Conservation (phyloP, 2,797 vertebrate genomes). For the Acanthornis magna region DNA sequence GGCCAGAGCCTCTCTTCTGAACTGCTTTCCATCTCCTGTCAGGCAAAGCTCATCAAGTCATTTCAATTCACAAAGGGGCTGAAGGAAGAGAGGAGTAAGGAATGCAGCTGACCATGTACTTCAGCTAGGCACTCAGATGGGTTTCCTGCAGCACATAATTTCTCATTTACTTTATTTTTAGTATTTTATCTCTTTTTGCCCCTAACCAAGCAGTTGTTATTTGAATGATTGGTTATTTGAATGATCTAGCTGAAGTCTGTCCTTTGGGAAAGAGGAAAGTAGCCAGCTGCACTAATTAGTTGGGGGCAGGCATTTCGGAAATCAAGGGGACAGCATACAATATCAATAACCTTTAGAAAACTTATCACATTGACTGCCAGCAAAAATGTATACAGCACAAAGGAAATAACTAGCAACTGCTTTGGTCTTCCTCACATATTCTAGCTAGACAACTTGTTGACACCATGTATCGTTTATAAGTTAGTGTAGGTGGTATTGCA, state of each 20-base stretch:
- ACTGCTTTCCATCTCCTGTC: neutral
- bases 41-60: neutral
- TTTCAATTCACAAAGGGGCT: neutral
- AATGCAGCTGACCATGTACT: neutral
- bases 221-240: neutral
- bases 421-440: neutral
- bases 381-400: neutral
- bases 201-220: neutral
- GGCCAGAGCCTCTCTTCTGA: neutral
- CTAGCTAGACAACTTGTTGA: neutral
- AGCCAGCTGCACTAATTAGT: neutral
- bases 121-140: neutral
- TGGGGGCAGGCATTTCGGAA: neutral
- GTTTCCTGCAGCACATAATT: neutral
- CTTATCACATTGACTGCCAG: neutral
- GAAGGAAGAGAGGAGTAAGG: neutral
- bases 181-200: neutral
- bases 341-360: neutral
- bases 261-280: neutral
- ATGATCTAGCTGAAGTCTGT: neutral
- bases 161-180: slow-evolving; percentile 5
- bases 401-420: neutral
- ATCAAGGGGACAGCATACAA: neutral
- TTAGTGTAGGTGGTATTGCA: neutral
- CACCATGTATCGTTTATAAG: neutral